Evolutionary conservation across 1,140 invertebrate species (phyloP), one percentile per base, ranked within the genome.

Genomic region (Zeugodacus cucurbitae): DNA sequence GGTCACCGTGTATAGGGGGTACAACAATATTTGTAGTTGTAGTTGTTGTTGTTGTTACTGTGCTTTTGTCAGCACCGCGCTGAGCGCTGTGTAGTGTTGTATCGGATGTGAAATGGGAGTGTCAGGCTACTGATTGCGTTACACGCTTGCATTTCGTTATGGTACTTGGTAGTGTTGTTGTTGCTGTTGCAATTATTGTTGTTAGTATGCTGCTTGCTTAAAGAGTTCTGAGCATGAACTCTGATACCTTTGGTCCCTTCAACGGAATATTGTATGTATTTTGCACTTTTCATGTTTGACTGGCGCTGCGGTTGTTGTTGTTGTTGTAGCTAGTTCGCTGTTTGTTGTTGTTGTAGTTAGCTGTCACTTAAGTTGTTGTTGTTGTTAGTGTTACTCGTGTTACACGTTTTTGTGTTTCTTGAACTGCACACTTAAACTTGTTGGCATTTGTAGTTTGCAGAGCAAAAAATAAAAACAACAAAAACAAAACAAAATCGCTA

Each of bases 371-470:
- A 74, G n/a, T 74, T 74, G 70, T 74, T 67, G 70, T 74, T 67
- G 32, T 54, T 54, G 20, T 54, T 54, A 34, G 26, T 70, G 70
- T 74, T 74, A 74, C 37, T 74, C 70, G 37, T 74, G 70, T 82
- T 82, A 14, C 74, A 17, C n/a, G 67, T 70, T 70, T 48, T 44
- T 34, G 48, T 82, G 74, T 82, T 48, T 82, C 41, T 44, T 82
- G 74, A 82, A 82, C 74, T 82, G 74, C 74, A 82, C 74, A 82
- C 74, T 82, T 82, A 82, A 82, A 82, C 41, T 82, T 82, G 74
- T 82, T 82, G 74, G 74, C 74, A 82, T 82, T 82, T 44, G 74
- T 44, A 41, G 32, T 82, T 82, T 2, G 22, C 44, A 48, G 34
- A 34, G 29, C 14, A 34, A 37, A 41, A 62, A 64, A 64, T 7